Base-by-base conservation (phyloP, 1,140 invertebrate genomes). In the Drosophila eugracilis region DNA sequence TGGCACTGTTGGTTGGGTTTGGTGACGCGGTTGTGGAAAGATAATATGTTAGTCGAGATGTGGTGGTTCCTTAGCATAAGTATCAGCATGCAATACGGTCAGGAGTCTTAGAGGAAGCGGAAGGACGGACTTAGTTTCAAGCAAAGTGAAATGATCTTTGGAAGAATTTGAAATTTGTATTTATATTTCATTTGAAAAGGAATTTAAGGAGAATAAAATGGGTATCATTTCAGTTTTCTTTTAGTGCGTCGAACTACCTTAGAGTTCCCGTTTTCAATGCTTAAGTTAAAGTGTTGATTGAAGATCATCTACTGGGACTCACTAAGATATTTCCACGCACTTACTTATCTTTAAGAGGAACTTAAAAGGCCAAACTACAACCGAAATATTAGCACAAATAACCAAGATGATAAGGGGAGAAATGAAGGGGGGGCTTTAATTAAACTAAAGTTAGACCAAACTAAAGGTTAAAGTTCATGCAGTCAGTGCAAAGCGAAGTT, bases 1-100 rank as follows among this genome's bases (percentile, higher is more conserved):
- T 73, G 98, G 97, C 81, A 99, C 98, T 99, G 36, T 67, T 15
- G 24, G 24, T 26, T 12, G 63, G 45, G 14, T 49, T 37, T 12
- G 60, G n/a, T 50, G 9, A 15, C 26, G 62, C 19, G 44, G 17
- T 10, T 22, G 53, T 32, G 34, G 12, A 66, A 52, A 65, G 21
- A 69, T 6, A 69, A 80, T 73, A 88, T 69, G 55, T 91, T 91
- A 91, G 85, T 62, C 30, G 21, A 3, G 22, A 28, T 71, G 59
- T 37, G 1, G 6, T 22, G 42, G 28, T 49, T 76, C 32, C 44
- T 59, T 30, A 32, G 0, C 15, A 9, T 44, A 42, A 21, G 47
- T 6, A 10, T 48, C 55, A 44, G 59, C 90, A 91, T 91, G 89
- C 89, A 77, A 60, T 28, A 17, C 30, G 14, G 60, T n/a, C 30